These are phyloP conservation scores for Theocolax elegans DNA, from an alignment of 1,140 invertebrate species.

Conservation along the genomic window DNA sequence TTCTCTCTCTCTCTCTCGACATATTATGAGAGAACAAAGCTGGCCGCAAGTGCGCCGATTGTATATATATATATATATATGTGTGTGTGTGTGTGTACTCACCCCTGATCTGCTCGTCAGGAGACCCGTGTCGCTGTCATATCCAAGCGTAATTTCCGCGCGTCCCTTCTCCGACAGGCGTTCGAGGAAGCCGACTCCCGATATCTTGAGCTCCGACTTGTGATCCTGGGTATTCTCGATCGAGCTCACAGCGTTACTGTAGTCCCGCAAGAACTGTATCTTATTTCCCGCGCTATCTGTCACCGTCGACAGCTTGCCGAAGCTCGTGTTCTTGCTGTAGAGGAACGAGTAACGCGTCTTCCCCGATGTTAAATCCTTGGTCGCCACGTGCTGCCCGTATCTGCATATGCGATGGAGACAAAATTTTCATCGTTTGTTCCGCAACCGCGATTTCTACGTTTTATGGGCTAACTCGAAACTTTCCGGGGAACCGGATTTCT, in stretches of 20 bases:
- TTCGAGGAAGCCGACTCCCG: conserved; percentile 85
- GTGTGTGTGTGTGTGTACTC: conserved; percentile 61
- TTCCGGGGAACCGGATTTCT: too few relatives aligned
- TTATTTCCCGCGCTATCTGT: conserved; percentile 94
- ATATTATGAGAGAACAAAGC: conserved; percentile 10
- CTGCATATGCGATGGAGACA: conserved; percentile 1
- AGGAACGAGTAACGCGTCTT: conserved; percentile 93
- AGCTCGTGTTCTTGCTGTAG: conserved; percentile 96
- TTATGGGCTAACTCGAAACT: too few relatives aligned
- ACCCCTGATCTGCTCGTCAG: conserved; percentile 83
- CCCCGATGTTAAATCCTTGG: conserved; percentile 91
- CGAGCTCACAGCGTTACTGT: conserved; percentile 88
- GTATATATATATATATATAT: too few relatives aligned
- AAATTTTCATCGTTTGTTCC: neutral
- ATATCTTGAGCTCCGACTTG: conserved; percentile 89
- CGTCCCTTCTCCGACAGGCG: conserved; percentile 84
- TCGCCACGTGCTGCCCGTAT: conserved; percentile 94
- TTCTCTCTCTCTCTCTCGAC: neutral
- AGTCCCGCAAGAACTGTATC: conserved; percentile 90
- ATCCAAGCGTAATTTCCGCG: conserved; percentile 85
- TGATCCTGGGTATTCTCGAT: conserved; percentile 95
- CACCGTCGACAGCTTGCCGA: conserved; percentile 92
- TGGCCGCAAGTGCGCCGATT: too few relatives aligned
- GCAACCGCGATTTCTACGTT: too few relatives aligned
- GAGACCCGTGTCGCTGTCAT: conserved; percentile 84